These are phyloP conservation scores for Solea senegalensis DNA, from an alignment of 2,113 vertebrate genomes.

Conservation along the genomic window DNA sequence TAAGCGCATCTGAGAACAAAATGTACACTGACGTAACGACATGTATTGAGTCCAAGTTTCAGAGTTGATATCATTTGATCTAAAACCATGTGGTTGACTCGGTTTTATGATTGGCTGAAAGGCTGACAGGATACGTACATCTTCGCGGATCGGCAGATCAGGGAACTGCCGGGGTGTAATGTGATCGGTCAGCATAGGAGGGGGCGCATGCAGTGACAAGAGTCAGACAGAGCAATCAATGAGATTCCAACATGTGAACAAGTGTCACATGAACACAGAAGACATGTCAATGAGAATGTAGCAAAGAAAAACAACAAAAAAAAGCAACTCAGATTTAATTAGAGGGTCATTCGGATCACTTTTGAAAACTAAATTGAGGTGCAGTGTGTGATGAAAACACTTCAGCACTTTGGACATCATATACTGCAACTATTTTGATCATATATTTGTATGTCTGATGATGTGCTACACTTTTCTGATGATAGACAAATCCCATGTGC, in stretches of 20 bases:
- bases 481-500: neutral
- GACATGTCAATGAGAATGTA: slow-evolving; percentile 58
- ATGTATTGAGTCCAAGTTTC: slow-evolving; percentile 42
- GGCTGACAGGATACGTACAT: slow-evolving; percentile 54
- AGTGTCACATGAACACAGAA: slow-evolving; percentile 38
- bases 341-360: neutral
- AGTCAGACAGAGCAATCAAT: slow-evolving; percentile 63
- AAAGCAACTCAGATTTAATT: slow-evolving; percentile 31
- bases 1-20: neutral
- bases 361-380: neutral
- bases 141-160: slow-evolving; percentile 43
- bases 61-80: neutral
- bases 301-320: slow-evolving; percentile 54
- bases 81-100: slow-evolving; percentile 6
- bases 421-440: neutral
- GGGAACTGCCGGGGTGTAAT: slow-evolving; percentile 42
- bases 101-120: slow-evolving; percentile 21
- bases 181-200: slow-evolving; percentile 43
- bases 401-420: too few relatives aligned
- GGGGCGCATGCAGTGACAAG: slow-evolving; percentile 63
- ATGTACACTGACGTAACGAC: slow-evolving; percentile 13
- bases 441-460: neutral
- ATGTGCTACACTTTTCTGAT: neutral
- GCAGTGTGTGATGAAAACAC: too few relatives aligned
- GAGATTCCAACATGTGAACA: slow-evolving; percentile 55